These are phyloP conservation scores for Galerucella pusilla DNA, from an alignment of 2,888 invertebrate genomes.

Conservation along the genomic window DNA sequence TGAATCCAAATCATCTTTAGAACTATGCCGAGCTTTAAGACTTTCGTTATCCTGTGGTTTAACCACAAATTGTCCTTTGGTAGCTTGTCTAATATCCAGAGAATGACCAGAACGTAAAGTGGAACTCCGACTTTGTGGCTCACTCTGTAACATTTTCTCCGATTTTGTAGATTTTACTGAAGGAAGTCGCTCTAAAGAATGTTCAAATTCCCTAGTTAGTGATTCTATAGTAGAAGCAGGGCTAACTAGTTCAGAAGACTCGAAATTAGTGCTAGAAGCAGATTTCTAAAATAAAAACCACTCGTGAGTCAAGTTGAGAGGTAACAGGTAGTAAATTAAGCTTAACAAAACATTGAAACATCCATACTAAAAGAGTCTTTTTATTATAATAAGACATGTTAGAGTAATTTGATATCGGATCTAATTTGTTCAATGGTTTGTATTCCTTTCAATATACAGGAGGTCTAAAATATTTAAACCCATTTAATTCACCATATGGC, in stretches of 20 bases:
- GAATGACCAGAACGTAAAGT: conserved; percentile 57
- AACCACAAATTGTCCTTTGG: conserved; percentile 71
- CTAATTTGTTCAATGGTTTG: neutral
- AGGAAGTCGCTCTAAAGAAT: conserved; percentile 73
- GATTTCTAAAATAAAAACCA: conserved; percentile 54
- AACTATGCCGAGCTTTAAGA: conserved; percentile 68
- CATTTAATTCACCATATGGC: neutral
- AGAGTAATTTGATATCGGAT: neutral
- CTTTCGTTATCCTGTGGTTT: conserved; percentile 75
- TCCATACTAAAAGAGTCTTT: neutral
- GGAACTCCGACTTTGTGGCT: conserved; percentile 51
- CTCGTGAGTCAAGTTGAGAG: conserved; percentile 23
- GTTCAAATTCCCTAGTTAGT: conserved; percentile 84
- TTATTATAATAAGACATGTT: no score
- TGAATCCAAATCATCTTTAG: conserved; percentile 18
- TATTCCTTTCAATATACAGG: neutral
- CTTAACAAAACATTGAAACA: neutral
- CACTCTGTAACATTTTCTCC: conserved; percentile 25
- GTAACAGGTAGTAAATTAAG: neutral
- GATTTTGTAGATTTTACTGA: conserved; percentile 45
- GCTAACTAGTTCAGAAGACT: conserved; percentile 71
- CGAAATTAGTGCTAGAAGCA: conserved; percentile 54
- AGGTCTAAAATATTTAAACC: neutral
- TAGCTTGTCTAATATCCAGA: conserved; percentile 61
- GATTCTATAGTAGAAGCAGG: conserved; percentile 84